Evolutionary conservation across 2,888 invertebrate genomes (phyloP).

Genomic region (Lutraria lutraria): DNA sequence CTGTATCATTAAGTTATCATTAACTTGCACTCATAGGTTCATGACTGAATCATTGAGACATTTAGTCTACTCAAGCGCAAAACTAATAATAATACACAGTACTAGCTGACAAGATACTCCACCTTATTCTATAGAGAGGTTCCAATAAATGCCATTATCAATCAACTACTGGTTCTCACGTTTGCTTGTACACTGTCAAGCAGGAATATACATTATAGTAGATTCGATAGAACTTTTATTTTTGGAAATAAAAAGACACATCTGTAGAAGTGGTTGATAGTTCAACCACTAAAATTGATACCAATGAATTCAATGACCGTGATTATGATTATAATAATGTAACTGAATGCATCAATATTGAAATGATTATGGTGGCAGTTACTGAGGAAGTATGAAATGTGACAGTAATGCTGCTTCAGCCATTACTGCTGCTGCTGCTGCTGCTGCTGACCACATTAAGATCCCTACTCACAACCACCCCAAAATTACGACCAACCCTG

Average conservation of each 20-base stretch:
- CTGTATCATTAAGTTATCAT: background rate
- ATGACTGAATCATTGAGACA: slow-evolving; percentile 1
- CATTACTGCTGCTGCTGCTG: too few species aligned
- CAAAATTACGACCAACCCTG: too few species aligned
- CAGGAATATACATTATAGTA: background rate
- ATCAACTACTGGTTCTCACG: background rate
- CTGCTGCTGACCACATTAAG: too few species aligned
- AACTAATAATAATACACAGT: background rate
- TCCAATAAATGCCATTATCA: slow-evolving; percentile 14
- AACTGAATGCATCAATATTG: too few species aligned
- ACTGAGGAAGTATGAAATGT: too few species aligned
- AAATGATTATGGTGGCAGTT: too few species aligned
- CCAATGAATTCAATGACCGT: background rate
- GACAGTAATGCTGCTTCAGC: too few species aligned
- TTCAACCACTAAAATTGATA: background rate
- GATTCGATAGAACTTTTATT: too few species aligned
- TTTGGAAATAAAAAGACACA: too few species aligned
- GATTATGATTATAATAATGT: background rate
- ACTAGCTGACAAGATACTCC: background rate
- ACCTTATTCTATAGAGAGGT: background rate
- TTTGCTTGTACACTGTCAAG: background rate
- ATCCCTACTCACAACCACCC: too few species aligned
- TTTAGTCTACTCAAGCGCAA: background rate
- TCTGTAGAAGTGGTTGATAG: too few species aligned
- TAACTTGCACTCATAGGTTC: background rate